phyloP scores from a whole-genome alignment of 2,113 vertebrate genomes.

The Corythoichthys haematopterus region DNA sequence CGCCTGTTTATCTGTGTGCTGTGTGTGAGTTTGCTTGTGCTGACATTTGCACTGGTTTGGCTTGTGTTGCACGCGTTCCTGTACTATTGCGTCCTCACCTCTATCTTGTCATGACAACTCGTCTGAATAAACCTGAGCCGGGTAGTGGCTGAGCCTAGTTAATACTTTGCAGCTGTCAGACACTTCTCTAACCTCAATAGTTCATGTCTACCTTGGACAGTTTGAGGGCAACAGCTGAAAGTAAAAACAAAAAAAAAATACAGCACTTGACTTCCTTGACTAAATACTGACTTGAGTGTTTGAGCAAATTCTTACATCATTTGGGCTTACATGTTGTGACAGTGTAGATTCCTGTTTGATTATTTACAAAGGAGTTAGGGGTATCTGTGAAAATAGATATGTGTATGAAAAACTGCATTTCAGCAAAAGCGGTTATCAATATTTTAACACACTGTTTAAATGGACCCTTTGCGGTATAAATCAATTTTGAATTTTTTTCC shows the following conservation, averaged over 20 bases:
- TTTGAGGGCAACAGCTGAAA: slow-evolving; percentile 40
- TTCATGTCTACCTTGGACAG: slow-evolving; percentile 37
- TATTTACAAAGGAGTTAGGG: not conserved
- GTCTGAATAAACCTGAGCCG: slow-evolving; percentile 47
- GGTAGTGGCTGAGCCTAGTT: slow-evolving; percentile 43
- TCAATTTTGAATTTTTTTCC: no score
- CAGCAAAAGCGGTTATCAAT: no score
- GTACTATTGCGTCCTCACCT: slow-evolving; percentile 24
- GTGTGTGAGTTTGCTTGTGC: slow-evolving; percentile 8
- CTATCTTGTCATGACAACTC: slow-evolving; percentile 56
- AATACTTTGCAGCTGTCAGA: slow-evolving; percentile 66
- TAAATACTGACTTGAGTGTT: not conserved
- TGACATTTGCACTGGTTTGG: not conserved
- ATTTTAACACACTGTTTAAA: no score
- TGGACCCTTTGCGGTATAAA: no score
- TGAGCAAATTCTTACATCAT: not conserved
- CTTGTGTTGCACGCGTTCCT: slow-evolving; percentile 38
- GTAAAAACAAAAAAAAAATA: not conserved
- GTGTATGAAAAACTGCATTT: not conserved
- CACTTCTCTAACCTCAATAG: slow-evolving; percentile 29
- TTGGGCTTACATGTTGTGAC: not conserved
- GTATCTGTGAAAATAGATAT: not conserved
- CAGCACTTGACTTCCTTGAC: not conserved
- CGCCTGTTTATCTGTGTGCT: slow-evolving; percentile 9
- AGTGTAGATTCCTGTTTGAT: not conserved